Conservation (phyloP, 2,113 vertebrate species). For the Chauna torquata region DNA sequence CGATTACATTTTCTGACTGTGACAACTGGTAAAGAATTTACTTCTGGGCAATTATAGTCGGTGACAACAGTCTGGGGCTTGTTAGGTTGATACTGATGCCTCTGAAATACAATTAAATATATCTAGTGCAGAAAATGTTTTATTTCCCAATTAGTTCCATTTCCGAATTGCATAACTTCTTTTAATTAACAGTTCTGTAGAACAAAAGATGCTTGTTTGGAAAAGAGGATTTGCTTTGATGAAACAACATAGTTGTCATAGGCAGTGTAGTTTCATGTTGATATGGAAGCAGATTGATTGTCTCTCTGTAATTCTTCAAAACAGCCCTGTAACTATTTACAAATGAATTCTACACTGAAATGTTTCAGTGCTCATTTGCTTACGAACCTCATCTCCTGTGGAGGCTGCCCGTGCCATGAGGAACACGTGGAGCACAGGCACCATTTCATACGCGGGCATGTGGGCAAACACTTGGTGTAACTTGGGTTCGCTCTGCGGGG, state of each 20-base stretch:
- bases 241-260: neutral
- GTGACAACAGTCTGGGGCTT: neutral
- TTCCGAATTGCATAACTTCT: neutral
- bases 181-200: neutral
- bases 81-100: neutral
- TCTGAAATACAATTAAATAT: neutral
- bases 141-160: neutral
- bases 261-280: neutral
- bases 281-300: neutral
- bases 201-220: neutral
- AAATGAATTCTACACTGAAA: neutral
- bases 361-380: neutral
- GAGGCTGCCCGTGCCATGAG: neutral
- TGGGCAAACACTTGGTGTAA: neutral
- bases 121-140: neutral
- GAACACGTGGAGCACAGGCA: neutral
- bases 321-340: neutral
- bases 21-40: neutral
- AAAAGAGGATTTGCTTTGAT: neutral
- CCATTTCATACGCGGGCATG: fast-evolving
- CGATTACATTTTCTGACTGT: neutral
- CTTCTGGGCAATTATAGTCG: neutral
- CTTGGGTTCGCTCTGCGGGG: neutral
- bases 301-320: neutral
- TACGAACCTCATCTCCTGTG: neutral